Base-by-base conservation (phyloP, 2,888 invertebrate species). In the Sesia bembeciformis region DNA sequence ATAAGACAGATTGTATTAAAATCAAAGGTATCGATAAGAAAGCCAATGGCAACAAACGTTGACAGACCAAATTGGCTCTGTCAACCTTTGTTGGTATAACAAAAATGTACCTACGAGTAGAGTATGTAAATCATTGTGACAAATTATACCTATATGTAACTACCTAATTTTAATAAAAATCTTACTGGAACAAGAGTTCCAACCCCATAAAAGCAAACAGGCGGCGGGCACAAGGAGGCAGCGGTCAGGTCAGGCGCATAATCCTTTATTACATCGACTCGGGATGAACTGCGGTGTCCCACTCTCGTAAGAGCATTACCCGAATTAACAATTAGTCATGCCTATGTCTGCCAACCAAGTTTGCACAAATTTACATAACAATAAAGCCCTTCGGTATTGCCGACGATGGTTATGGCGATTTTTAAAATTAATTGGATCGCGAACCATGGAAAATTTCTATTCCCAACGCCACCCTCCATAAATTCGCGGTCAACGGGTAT, bases 241-340 rank as follows among this genome's bases (percentile, higher is more conserved):
- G 50, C 63, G 62, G 64, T 64, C 60, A 64, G 62, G 65, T 61
- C 62, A 63, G 57, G 61, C 66, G 65, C 64, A 61, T 72, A 72
- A 75, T 75, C 74, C 71, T 66, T 69, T 69, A 53, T 57, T 53
- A 53, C 53, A 57, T 52, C 40, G 52, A 40, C 39, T n/a, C 39
- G 50, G 23, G 50, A 50, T 50, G 50, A 39, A 50, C 50, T 50
- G 50, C 50, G 40, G 73, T 70, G 70, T 74, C 71, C 76, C 76
- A 67, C 76, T 74, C 72, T 72, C 67, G 74, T 86, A 84, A 86
- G 84, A 82, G 84, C 83, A 87, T 89, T 87, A 86, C 68, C 74
- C 79, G 85, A 86, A 88, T 88, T 86, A 88, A 87, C 87, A 89
- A 88, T 89, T 88, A 89, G 88, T 84, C 89, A 86, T 82, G 87